Base-by-base conservation (phyloP, 1,140 invertebrate species). In the Spodoptera litura region DNA sequence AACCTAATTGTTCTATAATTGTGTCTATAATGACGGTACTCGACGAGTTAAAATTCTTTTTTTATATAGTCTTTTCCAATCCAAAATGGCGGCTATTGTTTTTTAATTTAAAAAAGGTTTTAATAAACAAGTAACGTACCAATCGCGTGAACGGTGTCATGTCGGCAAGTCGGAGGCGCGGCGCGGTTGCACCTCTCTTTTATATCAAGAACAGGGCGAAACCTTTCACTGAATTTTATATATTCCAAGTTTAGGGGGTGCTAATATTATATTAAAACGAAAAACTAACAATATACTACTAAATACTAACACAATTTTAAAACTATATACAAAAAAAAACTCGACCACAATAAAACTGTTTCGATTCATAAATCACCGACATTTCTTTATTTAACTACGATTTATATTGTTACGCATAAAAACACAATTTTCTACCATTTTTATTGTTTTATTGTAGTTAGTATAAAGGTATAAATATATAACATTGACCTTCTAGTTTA, bases 111-210 rank as follows among this genome's bases (percentile, higher is more conserved):
- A 79, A 79, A 76, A 58, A 62, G 12, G 66, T 66, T 59, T 66
- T 13, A 70, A 80, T 55, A 76, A 70, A 68, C n/a, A 56, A 68
- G 25, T 53, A 87, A 94, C 93, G 84, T 93, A 94, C 93, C 93
- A 94, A 92, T 90, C 87, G 85, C 82, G 84, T 87, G 82, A 91
- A 80, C 86, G 88, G 85, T 84, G 91, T 86, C 91, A 93, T 94
- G 86, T 92, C 82, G 89, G 85, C 79, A 85, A 90, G 84, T 91
- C 88, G 89, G 89, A 92, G 91, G 91, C 90, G 90, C 91, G 81
- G 81, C 85, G 89, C 87, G 77, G 51, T 86, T 79, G 92, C 85
- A 70, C 20, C 64, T 70, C 68, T 78, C 89, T 94, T 94, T 85
- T 94, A 94, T 94, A 94, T 82, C 79, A 52, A 31, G 20, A 59